Base-by-base conservation (phyloP, 2,797 vertebrate genomes). In the Melanotaenia trifasciata region DNA sequence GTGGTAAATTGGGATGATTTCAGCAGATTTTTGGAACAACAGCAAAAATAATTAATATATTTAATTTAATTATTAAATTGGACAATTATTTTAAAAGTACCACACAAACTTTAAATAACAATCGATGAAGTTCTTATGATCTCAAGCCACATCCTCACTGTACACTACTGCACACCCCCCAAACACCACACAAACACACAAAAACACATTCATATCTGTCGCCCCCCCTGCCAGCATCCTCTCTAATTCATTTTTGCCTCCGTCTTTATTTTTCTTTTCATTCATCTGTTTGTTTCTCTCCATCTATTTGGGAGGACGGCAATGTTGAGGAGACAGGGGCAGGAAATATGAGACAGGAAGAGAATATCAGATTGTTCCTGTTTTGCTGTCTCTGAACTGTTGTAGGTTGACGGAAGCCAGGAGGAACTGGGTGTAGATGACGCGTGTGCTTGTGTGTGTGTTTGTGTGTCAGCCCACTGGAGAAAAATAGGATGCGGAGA, bases 291-390 rank as follows among this genome's bases (percentile, higher is more conserved):
- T 67, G 22, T 73, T 35, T 67, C 24, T 73, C 18, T 78, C 14
- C 12, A 38, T 56, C 35, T 66, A 10, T 61, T 12, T 68, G 35
- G 20, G 36, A 6, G 12, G n/a, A 26, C 2, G 7, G 26, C 24
- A 7, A 9, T n/a, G 7, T n/a, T 8, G n/a, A 11, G 28, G 73
- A 56, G 47, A n/a, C 40, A 45, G 36, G 64, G 76, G 67, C 85
- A 91, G 93, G 91, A 93, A 89, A 87, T 81, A 79, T 64, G 80
- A 85, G 85, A 92, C 93, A 94, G 94, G 94, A 96, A 93, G 87
- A 90, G 94, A 94, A 86, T 91, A 89, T 94, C 94, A 96, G 94
- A 96, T 94, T 95, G 95, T 96, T 96, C 96, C 96, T 97, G 96
- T 97, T 96, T 94, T 96, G 96, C 94, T 94, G 94, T 94, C 90